Base-by-base conservation (phyloP, 2,797 vertebrate genomes). In the Typhlichthys subterraneus region DNA sequence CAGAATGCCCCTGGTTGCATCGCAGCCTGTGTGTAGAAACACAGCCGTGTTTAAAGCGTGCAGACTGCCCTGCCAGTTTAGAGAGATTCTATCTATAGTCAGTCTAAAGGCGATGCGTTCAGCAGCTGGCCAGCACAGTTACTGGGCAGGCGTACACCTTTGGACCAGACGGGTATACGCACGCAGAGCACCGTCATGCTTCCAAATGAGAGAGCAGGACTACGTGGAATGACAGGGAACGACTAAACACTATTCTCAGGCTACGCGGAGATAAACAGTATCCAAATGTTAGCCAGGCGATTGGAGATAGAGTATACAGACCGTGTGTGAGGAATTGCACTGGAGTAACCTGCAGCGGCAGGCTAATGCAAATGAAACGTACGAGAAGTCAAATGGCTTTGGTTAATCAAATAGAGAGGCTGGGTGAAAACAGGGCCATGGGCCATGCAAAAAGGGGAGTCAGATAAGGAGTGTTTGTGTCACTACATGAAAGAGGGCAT, bases 51-150 rank as follows among this genome's bases (percentile, higher is more conserved):
- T 69, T 80, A 46, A 5, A 53, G 72, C 65, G 61, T 8, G 2
- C 58, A 78, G 56, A 77, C 67, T 54, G 72, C 42, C 15, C 58
- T 64, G 56, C 67, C 42, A 66, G 77, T 74, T 53, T 63, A 53
- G 33, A 71, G 48, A n/a, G 53, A 63, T 12, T 80, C 76, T 87
- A 80, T 86, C 69, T 87, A 79, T 83, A 81, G 77, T 38, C 33
- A 38, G 15, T 33, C 49, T 49, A 47, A 56, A 48, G 72, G 78
- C 23, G 75, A 85, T 74, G 79, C 79, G 60, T 82, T 78, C 73
- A 80, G 53, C 79, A 76, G 76, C 74, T 78, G 75, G 74, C 61
- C 54, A 53, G 61, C 14, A 12, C 62, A 75, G 69, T 85, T 73
- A 74, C 72, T 13, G 12, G 71, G 76, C 77, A 85, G 82, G 80